Percentiles rank a stretch among this genome's conserved stretches.
Evolutionary conservation across 2,888 invertebrate species (phyloP).

Genomic region (Sinhomidia bicolor): DNA sequence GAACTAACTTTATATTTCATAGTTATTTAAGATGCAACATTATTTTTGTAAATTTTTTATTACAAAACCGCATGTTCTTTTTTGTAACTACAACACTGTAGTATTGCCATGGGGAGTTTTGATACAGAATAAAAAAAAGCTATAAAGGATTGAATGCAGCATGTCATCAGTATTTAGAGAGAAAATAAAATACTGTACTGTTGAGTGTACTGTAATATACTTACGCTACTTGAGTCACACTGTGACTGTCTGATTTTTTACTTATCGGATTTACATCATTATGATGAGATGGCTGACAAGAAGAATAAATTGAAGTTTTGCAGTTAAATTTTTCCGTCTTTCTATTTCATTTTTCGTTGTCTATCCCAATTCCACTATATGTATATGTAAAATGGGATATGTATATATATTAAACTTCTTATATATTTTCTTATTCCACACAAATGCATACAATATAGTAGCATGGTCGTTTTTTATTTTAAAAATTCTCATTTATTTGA

Average conservation of each 20-base stretch:
- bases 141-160: neutral
- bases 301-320: constrained; percentile 45
- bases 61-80: no score
- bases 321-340: neutral
- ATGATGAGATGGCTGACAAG: constrained; percentile 26
- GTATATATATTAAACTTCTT: no score
- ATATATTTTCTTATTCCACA: no score
- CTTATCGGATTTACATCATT: neutral
- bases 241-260: constrained; percentile 38
- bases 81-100: no score
- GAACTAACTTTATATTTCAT: no score
- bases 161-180: neutral
- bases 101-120: neutral
- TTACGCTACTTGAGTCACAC: constrained; percentile 8
- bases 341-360: neutral
- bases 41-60: no score
- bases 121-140: neutral
- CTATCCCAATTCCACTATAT: neutral
- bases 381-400: neutral
- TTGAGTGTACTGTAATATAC: neutral
- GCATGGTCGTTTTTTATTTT: no score
- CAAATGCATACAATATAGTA: no score
- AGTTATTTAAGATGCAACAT: no score
- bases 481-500: neutral
- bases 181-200: neutral